Evolutionary conservation across 2,797 vertebrate genomes (phyloP), one percentile per base, ranked within the genome.

Genomic region (Trematomus bernacchii): DNA sequence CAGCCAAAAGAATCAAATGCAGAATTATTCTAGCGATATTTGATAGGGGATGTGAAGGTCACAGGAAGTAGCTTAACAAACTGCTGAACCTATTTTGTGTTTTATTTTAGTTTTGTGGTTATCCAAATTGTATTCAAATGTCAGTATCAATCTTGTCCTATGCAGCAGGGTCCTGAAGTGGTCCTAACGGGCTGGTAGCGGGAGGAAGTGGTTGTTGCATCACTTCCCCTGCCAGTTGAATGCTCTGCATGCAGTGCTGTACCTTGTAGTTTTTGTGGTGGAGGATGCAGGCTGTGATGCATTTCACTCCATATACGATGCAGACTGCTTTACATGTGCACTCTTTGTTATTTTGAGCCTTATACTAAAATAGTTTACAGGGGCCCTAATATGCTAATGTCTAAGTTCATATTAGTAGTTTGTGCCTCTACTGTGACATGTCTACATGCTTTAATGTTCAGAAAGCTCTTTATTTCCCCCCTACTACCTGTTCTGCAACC

Each of bases 181-280:
- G 0, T 44, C 21, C 57, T 19, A 12, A 21, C 8, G 0, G 63
- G 10, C 10, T 72, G 44, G 53, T 55, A 51, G 62, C n/a, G 3
- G 43, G 1, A 82, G 89, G 90, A 92, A 89, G 89, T 82, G 84
- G 82, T 82, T 14, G 63, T 83, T 79, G 67, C 69, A 33, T 23
- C 84, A 78, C 66, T 44, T 87, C 83, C 77, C 84, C 63, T 66
- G 21, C 33, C 51, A 30, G 47, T 54, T 3, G 23, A 1, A 19
- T 0, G 14, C 48, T 64, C 63, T 67, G n/a, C 30, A 13, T 27
- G 13, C 50, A 18, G 12, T 0, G 6, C 14, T 44, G 37, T 7
- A 23, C 10, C 16, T 33, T 5, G 3, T 23, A 16, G 40, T 52
- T 53, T 63, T 5, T 58, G 51, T n/a, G 6, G 16, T 51, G 10